A percentile compares a stretch with the other conserved stretches of the same genome.
Conservation (phyloP, 1,140 invertebrate genomes). For the Delia radicum region DNA sequence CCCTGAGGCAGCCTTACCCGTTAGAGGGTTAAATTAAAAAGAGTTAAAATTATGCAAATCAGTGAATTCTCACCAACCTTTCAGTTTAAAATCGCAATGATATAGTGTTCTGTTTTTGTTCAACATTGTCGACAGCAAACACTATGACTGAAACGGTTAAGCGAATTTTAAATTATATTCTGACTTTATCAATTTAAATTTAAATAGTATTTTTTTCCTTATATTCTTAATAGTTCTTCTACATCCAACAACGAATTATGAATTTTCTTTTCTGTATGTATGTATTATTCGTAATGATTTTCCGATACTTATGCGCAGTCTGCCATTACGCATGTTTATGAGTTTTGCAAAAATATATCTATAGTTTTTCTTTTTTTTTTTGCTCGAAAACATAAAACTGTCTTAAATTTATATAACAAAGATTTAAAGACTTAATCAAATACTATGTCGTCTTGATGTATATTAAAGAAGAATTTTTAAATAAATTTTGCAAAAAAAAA, state of each 20-base stretch:
- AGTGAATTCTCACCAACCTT: too few relatives aligned
- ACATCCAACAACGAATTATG: neutral
- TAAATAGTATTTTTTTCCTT: too few relatives aligned
- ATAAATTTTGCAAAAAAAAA: neutral
- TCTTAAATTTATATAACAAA: neutral
- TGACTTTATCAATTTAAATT: too few relatives aligned
- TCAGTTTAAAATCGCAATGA: too few relatives aligned
- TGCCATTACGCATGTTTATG: slow-evolving; percentile 19
- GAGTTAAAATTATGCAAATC: too few relatives aligned
- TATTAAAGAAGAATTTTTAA: neutral
- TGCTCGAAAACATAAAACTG: neutral
- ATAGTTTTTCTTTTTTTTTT: neutral
- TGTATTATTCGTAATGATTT: slow-evolving; percentile 3
- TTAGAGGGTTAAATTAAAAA: too few relatives aligned
- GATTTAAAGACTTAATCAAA: neutral
- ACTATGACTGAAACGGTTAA: too few relatives aligned
- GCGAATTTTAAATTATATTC: too few relatives aligned
- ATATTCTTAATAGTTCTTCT: too few relatives aligned
- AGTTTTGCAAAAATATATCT: slow-evolving; percentile 5
- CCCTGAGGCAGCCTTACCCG: too few relatives aligned
- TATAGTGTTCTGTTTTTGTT: too few relatives aligned
- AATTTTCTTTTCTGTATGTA: neutral
- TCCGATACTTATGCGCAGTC: slow-evolving; percentile 19
- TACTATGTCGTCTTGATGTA: neutral
- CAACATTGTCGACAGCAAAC: too few relatives aligned